phyloP scores from a whole-genome alignment of 2,797 vertebrate genomes.

The Trichosurus vulpecula region DNA sequence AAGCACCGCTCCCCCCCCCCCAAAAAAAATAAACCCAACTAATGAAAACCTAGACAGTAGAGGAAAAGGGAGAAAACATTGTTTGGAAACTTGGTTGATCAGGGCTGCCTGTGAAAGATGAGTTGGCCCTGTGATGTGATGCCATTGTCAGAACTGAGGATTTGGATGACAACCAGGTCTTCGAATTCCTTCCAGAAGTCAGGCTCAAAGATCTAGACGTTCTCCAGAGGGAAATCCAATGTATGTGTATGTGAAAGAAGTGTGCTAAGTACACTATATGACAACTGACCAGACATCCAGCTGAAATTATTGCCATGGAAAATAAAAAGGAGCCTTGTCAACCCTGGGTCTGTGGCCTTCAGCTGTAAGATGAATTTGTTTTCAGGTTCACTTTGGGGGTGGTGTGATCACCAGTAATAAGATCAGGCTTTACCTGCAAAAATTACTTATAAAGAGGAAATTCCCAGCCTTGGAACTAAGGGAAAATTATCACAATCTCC shows the following conservation, averaged over 20 bases:
- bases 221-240: slow-evolving; percentile 61
- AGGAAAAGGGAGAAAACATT: slow-evolving; percentile 10
- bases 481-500: slow-evolving; percentile 51
- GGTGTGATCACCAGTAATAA: slow-evolving; percentile 53
- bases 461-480: slow-evolving; percentile 68
- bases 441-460: slow-evolving; percentile 70
- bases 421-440: slow-evolving; percentile 72
- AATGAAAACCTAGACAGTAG: slow-evolving; percentile 20
- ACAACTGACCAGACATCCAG: slow-evolving; percentile 71
- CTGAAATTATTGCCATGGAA: slow-evolving; percentile 68
- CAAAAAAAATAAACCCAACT: too few species aligned
- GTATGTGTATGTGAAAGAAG: slow-evolving; percentile 37
- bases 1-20: background rate
- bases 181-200: slow-evolving; percentile 77
- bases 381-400: slow-evolving; percentile 59
- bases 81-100: slow-evolving; percentile 62
- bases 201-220: slow-evolving; percentile 61
- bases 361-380: slow-evolving; percentile 75
- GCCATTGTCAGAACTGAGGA: slow-evolving; percentile 67
- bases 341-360: slow-evolving; percentile 58
- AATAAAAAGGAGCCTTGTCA: slow-evolving; percentile 38
- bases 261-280: slow-evolving; percentile 56
- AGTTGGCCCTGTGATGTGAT: slow-evolving; percentile 66
- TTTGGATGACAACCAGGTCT: slow-evolving; percentile 52
- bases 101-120: slow-evolving; percentile 48